Conservation (phyloP, 1,140 invertebrate genomes). For the Macrotrachela quadricornifera region DNA sequence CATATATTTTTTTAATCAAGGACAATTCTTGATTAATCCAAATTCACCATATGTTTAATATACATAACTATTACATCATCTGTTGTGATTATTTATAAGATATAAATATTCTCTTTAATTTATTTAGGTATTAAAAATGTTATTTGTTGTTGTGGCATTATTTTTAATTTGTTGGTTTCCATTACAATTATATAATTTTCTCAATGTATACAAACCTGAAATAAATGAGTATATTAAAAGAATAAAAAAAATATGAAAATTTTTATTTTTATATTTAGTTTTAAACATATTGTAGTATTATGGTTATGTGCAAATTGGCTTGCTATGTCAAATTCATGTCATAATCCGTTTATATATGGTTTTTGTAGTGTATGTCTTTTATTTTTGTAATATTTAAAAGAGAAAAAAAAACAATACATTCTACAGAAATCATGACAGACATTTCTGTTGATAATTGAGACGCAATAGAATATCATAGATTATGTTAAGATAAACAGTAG, state of each 20-base stretch:
- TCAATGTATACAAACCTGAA: background rate
- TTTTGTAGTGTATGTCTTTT: slow-evolving; percentile 52
- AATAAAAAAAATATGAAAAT: background rate
- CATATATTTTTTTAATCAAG: no score
- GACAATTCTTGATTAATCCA: no score
- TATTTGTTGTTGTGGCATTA: slow-evolving; percentile 29
- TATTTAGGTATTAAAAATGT: slow-evolving; percentile 30
- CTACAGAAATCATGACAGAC: no score
- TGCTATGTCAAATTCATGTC: slow-evolving; percentile 63
- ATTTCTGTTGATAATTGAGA: no score
- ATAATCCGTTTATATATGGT: slow-evolving; percentile 63
- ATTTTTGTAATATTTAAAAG: slow-evolving; percentile 16
- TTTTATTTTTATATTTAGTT: slow-evolving; percentile 13
- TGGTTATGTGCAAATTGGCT: slow-evolving; percentile 58
- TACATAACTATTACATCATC: no score
- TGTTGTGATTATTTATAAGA: no score
- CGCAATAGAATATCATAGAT: no score
- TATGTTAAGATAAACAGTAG: no score
- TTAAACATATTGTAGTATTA: slow-evolving; percentile 27
- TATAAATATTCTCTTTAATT: no score
- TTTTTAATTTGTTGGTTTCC: slow-evolving; percentile 33
- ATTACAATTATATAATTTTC: slow-evolving; percentile 22
- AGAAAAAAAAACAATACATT: no score
- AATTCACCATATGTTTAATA: no score
- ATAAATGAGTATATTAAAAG: background rate